Evolutionary conservation across 2,797 vertebrate species (phyloP), one percentile per base, ranked within the genome.

Genomic region (Platalea minor): DNA sequence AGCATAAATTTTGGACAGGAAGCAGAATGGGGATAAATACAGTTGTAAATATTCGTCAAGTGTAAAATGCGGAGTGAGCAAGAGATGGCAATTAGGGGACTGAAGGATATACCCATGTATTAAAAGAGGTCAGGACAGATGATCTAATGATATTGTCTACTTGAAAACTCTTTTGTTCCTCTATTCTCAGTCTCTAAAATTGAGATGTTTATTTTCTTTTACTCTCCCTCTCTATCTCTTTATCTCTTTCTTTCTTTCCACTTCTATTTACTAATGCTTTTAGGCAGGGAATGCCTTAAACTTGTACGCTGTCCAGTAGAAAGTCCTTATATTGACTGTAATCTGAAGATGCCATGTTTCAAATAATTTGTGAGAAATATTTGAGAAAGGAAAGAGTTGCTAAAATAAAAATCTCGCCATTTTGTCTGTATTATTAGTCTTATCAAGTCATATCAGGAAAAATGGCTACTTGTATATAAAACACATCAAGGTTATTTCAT

Each of bases 1-100:
- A 85, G 85, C 65, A 26, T 82, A 41, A 68, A 23, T 77, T 68
- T n/a, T 84, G 87, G 53, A 17, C 60, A 93, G 94, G 85, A 88
- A 57, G 54, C 82, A 86, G 50, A 41, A 48, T 3, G 13, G 48
- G 59, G 68, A 73, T 90, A 75, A 85, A 88, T 67, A 29, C 56
- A 75, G 64, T 18, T 95, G 91, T 93, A 64, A 96, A 85, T 85
- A 92, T 43, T 53, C 1, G 0, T 74, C 45, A 11, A 18, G 54
- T 68, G 41, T 85, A 14, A 85, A 77, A 43, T 3, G 11, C n/a
- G 60, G 81, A 57, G 43, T 0, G 24, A 88, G 56, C 68, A 28
- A 68, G 73, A 65, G 17, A 24, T 64, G 50, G 41, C 87, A 65
- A 1, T 48, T 68, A 69, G 65, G 53, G 68, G 54, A 17, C 25